Evolutionary conservation across 2,888 invertebrate species (phyloP).

Genomic region (Agrypnus murinus): DNA sequence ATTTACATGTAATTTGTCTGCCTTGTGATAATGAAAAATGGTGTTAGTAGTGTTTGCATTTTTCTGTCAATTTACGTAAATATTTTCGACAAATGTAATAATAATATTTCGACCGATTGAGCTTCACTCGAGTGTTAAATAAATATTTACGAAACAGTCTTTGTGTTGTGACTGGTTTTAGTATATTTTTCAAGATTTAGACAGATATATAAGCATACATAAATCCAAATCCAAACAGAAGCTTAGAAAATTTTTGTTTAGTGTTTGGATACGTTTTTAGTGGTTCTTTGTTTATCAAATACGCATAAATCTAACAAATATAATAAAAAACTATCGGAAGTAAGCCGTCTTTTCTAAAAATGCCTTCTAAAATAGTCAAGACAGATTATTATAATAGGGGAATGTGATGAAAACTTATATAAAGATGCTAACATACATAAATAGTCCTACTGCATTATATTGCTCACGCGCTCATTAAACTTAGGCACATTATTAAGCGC

Average conservation of each 20-base stretch:
- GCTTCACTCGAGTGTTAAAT: neutral
- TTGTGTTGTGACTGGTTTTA: neutral
- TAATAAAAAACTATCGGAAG: no score
- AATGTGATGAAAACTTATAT: no score
- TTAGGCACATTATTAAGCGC: no score
- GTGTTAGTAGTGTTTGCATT: slow-evolving; percentile 8
- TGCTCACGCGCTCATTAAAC: no score
- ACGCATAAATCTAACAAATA: slow-evolving; percentile 24
- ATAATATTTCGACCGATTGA: neutral
- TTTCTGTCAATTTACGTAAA: neutral
- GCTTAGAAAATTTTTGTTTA: slow-evolving; percentile 16
- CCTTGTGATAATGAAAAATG: slow-evolving; percentile 22
- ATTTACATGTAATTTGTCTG: slow-evolving; percentile 12
- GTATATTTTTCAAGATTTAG: slow-evolving; percentile 1
- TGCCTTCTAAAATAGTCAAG: no score
- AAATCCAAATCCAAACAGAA: slow-evolving; percentile 12
- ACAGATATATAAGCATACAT: slow-evolving; percentile 13
- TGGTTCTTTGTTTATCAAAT: slow-evolving; percentile 3
- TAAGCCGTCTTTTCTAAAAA: slow-evolving; percentile 1
- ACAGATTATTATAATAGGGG: no score
- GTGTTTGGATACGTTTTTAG: neutral
- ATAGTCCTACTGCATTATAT: no score
- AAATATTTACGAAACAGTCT: slow-evolving; percentile 5
- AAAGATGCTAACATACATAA: no score
- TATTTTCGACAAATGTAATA: neutral